Percentiles rank a stretch among this genome's conserved stretches.
Evolutionary conservation across 2,888 invertebrate genomes (phyloP).

Genomic region (Acanthosepion esculentum): DNA sequence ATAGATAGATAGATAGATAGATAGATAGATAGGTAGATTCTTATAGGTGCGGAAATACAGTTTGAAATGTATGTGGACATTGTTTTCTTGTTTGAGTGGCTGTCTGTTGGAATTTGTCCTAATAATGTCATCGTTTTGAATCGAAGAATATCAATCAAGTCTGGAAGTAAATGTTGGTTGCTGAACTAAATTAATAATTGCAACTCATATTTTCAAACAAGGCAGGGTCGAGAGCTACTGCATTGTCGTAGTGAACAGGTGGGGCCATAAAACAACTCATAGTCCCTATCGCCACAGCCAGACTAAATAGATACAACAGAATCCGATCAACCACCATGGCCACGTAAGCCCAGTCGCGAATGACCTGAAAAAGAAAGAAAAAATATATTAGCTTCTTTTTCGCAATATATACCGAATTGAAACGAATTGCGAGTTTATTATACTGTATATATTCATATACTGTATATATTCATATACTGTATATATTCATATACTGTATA

Average conservation of each 20-base stretch:
- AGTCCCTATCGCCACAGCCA: background rate
- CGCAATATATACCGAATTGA: background rate
- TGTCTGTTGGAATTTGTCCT: background rate
- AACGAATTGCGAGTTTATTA: no score
- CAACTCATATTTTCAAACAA: conserved; percentile 45
- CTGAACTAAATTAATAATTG: conserved; percentile 35
- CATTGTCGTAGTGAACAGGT: conserved; percentile 33
- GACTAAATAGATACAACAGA: conserved; percentile 38
- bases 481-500: no score
- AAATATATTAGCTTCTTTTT: no score
- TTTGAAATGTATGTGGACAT: background rate
- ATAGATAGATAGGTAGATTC: no score
- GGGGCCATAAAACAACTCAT: conserved; percentile 25
- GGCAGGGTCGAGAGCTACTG: background rate
- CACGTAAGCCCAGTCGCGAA: conserved; percentile 40
- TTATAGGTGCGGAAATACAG: background rate
- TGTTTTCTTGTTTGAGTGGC: background rate
- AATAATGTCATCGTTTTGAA: background rate
- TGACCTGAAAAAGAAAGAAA: background rate
- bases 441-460: no score
- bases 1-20: no score
- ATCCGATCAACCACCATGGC: conserved; percentile 42
- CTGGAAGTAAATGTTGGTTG: background rate
- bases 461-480: no score
- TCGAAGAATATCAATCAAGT: background rate